Conservation (phyloP, 2,797 vertebrate genomes). For the Acomys russatus region DNA sequence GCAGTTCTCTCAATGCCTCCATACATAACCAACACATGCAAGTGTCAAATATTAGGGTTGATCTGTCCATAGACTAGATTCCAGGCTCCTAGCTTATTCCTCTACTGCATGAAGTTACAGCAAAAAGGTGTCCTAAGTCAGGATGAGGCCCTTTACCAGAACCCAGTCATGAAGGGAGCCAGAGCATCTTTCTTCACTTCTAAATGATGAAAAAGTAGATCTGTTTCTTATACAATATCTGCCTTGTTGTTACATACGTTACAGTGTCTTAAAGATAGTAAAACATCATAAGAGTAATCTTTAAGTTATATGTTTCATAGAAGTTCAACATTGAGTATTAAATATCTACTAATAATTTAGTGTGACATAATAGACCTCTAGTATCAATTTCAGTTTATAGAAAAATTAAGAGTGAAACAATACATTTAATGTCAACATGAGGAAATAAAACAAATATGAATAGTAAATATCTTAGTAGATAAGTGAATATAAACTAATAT, state of each 20-base stretch:
- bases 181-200: not conserved
- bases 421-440: not conserved
- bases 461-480: not conserved
- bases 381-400: not conserved
- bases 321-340: not conserved
- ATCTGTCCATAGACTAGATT: not conserved
- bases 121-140: not conserved
- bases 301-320: not conserved
- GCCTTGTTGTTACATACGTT: not conserved
- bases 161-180: not conserved
- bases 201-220: not conserved
- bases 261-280: not conserved
- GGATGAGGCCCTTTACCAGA: not conserved
- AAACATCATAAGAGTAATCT: not conserved
- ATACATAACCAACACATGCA: not conserved
- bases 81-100: not conserved
- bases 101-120: not conserved
- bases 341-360: not conserved
- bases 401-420: not conserved
- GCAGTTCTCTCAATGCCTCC: too few relatives aligned
- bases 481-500: not conserved
- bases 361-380: not conserved
- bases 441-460: not conserved
- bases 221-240: not conserved
- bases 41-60: not conserved